Base-by-base conservation (phyloP, 2,888 invertebrate species). In the Tachina lurida region DNA sequence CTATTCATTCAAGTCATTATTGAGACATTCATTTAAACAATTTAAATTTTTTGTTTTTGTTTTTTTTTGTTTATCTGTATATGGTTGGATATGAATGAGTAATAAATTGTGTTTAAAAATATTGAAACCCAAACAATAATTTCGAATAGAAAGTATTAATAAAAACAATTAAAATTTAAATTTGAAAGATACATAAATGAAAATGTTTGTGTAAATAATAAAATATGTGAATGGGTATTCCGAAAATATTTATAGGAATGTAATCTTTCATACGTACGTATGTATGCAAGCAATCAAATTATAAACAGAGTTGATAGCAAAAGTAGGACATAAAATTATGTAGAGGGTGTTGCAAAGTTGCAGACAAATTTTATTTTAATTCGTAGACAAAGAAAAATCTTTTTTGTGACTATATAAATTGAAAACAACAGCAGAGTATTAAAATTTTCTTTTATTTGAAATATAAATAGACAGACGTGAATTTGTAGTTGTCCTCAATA, bases 101-200 rank as follows among this genome's bases (percentile, higher is more conserved):
- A 77, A 68, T 56, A 77, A 41, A 68, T 47, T 60, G 49, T 68
- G 22, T 41, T 68, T 68, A 15, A 47, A 31, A 47, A 76, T 76
- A 76, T 67, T 67, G 47, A 76, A 63, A 15, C 22, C 52, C 22
- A 52, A 67, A 58, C 56, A 43, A 47, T 54, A 68, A 52, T 52
- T 39, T 39, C 10, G 15, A 2, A 58, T 47, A 65, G 49, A 73
- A 74, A 67, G 17, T 60, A 75, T 62, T 62, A 10, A 31, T 31
- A 31, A 49, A 79, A 56, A 73, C 65, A 73, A 79, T 73, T 79
- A 41, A 73, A 79, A 73, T 31, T 70, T 65, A 22, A 60, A 22
- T 62, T 77, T 15, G 45, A 45, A 45, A 58, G 52, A 58, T 60
- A 31, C 31, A 31, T 31, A 65, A 78, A 78, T 45, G 43, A 45